Base-by-base conservation (phyloP, 2,113 vertebrate species). In the Phycodurus eques region DNA sequence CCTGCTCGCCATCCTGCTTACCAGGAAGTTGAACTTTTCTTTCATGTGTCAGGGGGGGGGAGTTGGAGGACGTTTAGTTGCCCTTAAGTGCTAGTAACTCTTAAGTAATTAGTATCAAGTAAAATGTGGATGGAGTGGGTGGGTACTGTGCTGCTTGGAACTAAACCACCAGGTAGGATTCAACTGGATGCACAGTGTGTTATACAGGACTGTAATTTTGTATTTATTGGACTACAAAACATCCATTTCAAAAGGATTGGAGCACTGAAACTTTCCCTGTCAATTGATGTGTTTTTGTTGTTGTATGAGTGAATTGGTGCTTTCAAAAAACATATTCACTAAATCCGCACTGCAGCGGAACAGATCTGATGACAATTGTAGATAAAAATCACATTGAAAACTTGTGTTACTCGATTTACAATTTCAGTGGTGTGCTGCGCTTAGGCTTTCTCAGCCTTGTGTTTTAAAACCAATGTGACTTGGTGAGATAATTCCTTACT, bases 11-110 rank as follows among this genome's bases (percentile, higher is more conserved):
- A 56, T 61, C 54, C 65, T 68, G 53, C 71, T 68, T 76, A 81
- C 72, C 78, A 87, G 88, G 85, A 88, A 89, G 83, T 27, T 84
- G 71, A 80, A 83, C 75, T 84, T 80, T 86, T 83, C 87, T 83
- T 87, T 66, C 63, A 31, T 51, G 68, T 47, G 68, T 67, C 74
- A 78, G 75, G 79, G 82, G 79, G 82, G 73, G 79, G 90, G 86
- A 82, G 88, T 46, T 33, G 62, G 60, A 51, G 14, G n/a, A 61
- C 84, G 74, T 70, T 39, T 70, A 76, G 72, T 75, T 80, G 39
- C 65, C 60, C 78, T 66, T 22, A 70, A 80, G 68, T 74, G 59
- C 72, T 10, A 84, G 72, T 75, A 76, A 67, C 86, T 75, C 87
- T 77, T 71, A 71, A 80, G 42, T 76, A 83, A 74, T 81, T 78